Conservation (phyloP, 1,140 invertebrate genomes). For the Holotrichia oblita region DNA sequence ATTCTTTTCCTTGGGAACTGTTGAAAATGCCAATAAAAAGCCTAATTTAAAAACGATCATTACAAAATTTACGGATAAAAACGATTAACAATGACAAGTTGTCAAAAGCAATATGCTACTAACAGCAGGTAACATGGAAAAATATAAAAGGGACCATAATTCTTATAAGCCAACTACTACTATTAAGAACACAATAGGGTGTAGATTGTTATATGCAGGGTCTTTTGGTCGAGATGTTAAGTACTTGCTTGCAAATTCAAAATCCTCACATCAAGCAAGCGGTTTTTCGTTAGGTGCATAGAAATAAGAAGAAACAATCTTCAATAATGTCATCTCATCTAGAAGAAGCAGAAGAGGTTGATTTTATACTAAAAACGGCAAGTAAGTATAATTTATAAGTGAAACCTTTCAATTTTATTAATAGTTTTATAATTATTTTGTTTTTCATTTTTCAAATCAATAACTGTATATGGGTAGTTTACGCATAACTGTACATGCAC, state of each 20-base stretch:
- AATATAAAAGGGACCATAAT: too few species aligned
- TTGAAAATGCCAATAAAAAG: conserved; percentile 27
- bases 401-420: too few species aligned
- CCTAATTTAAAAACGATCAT: conserved; percentile 19
- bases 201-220: too few species aligned
- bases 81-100: not conserved
- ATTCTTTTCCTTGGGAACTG: not conserved
- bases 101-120: not conserved
- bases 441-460: too few species aligned
- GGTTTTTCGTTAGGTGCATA: not conserved
- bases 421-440: too few species aligned
- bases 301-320: conserved; percentile 28
- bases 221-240: not conserved
- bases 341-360: conserved; percentile 56
- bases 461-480: conserved; percentile 12
- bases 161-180: too few species aligned
- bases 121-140: not conserved
- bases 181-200: too few species aligned
- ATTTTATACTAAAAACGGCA: conserved; percentile 59
- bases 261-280: conserved; percentile 17
- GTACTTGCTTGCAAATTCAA: not conserved
- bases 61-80: not conserved
- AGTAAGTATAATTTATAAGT: conserved; percentile 52
- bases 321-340: conserved; percentile 45
- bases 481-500: conserved; percentile 28